Conservation (phyloP, 2,888 invertebrate species). For the Danaus chrysippus region DNA sequence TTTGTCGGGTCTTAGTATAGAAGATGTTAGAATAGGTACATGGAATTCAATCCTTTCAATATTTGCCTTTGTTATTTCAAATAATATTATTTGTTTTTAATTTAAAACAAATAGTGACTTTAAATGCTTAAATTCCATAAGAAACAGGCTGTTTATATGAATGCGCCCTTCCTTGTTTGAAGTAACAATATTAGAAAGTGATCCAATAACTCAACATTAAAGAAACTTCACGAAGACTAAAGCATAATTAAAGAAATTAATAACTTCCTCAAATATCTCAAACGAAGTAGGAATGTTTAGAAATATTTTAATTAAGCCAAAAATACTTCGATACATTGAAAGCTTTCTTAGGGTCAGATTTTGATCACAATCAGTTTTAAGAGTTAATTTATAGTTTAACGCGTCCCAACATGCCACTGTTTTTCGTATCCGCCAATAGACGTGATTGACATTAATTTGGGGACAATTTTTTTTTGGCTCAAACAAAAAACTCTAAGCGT, state of each 20-base stretch:
- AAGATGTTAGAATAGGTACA: conserved; percentile 15
- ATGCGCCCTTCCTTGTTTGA: no score
- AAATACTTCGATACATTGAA: conserved; percentile 62
- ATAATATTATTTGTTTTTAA: neutral
- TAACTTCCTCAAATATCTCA: conserved; percentile 43
- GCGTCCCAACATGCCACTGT: conserved; percentile 54
- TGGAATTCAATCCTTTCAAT: conserved; percentile 28
- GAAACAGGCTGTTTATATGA: no score
- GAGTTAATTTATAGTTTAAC: conserved; percentile 58
- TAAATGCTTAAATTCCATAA: no score
- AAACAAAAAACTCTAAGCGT: neutral
- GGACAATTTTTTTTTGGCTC: conserved; percentile 18
- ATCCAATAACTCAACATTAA: conserved; percentile 3
- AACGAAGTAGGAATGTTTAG: conserved; percentile 46
- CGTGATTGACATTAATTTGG: conserved; percentile 68
- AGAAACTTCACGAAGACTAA: conserved; percentile 16
- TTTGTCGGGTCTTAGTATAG: conserved; percentile 21
- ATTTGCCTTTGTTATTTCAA: conserved; percentile 19
- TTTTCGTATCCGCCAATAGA: conserved; percentile 70
- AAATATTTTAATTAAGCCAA: conserved; percentile 68
- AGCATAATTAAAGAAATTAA: conserved; percentile 48
- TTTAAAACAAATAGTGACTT: no score
- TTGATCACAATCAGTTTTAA: conserved; percentile 58
- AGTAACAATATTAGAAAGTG: neutral
- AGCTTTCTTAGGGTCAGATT: conserved; percentile 54